Conservation (phyloP, 2,888 invertebrate species). For the Onthophagus sagittarius region DNA sequence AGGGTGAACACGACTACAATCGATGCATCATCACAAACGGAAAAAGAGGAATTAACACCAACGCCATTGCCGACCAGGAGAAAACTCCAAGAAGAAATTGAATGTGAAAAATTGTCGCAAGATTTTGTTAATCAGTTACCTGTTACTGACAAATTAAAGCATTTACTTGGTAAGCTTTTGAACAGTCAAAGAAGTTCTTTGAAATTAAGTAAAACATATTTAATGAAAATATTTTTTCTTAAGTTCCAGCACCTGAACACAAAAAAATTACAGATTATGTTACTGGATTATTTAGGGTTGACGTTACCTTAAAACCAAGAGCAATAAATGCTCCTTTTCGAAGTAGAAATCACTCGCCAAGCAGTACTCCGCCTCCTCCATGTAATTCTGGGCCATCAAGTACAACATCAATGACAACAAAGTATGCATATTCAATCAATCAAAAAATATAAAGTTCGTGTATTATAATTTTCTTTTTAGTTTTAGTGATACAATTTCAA, state of each 20-base stretch:
- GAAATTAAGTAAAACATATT: background rate
- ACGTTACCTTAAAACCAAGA: slow-evolving; percentile 52
- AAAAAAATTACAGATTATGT: slow-evolving; percentile 69
- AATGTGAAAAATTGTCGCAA: slow-evolving; percentile 68
- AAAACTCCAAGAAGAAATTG: slow-evolving; percentile 70
- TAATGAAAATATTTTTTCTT: slow-evolving; percentile 25
- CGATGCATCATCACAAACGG: slow-evolving; percentile 54
- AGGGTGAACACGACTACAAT: slow-evolving; percentile 59
- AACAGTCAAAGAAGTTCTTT: background rate
- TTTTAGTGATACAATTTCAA: background rate
- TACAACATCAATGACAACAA: slow-evolving; percentile 30
- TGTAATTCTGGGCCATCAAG: slow-evolving; percentile 28
- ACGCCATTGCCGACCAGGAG: slow-evolving; percentile 54
- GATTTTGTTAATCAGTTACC: slow-evolving; percentile 61
- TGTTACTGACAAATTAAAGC: slow-evolving; percentile 63
- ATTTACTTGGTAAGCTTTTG: slow-evolving; percentile 54
- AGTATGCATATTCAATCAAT: slow-evolving; percentile 29
- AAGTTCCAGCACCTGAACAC: slow-evolving; percentile 63
- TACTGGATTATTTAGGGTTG: slow-evolving; percentile 61
- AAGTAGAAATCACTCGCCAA: slow-evolving; percentile 43
- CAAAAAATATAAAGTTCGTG: too few species aligned
- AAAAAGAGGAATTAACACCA: slow-evolving; percentile 43
- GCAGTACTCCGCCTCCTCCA: slow-evolving; percentile 42
- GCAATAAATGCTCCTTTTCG: slow-evolving; percentile 47
- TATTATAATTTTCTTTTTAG: too few species aligned